Evolutionary conservation across 2,888 invertebrate species (phyloP), one percentile per base, ranked within the genome.

Genomic region (Xylocampa areola): DNA sequence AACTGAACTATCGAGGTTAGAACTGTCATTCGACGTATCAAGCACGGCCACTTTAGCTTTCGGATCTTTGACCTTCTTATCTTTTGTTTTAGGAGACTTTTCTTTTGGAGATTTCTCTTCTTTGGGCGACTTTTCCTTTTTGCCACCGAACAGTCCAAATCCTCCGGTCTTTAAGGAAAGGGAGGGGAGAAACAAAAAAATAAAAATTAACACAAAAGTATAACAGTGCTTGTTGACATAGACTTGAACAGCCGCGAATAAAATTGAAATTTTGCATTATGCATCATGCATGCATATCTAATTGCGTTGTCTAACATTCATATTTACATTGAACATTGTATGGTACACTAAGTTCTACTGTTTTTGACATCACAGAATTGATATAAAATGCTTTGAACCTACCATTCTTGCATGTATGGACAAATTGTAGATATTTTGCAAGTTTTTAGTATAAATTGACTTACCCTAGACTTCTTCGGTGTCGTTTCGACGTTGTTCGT

Each of bases 401-500:
- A 91, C 88, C 86, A 87, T 88, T 87, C 88, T 81, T 73, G 81
- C 77, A 49, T 50, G 52, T 75, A 71, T 61, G 68, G 73, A 77
- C 71, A 63, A 48, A 71, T 60, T 47, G 41, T 25, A 64, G 19
- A 41, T 23, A 40, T 23, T 41, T 65, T 29, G 39, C 44, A 27
- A 45, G n/a, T 61, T 35, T 39, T 14, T 16, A 14, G 6, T 19
- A 14, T n/a, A 23, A 27, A 27, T n/a, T 14, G 14, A 77, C 84
- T 84, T 71, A 94, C 94, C 90, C 91, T 93, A 2, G 90, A 83
- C 68, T 90, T 94, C 79, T 92, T 94, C 19, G 94, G 94, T 4
- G 94, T 92, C 8, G 91, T 91, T 17, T 94, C 94, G 7, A 88
- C 84, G 67, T 94, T 94, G 79, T 93, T 94, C 5, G 91, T 90